Base-by-base conservation (phyloP, 2,797 vertebrate species). In the Sebastes matsubarae region DNA sequence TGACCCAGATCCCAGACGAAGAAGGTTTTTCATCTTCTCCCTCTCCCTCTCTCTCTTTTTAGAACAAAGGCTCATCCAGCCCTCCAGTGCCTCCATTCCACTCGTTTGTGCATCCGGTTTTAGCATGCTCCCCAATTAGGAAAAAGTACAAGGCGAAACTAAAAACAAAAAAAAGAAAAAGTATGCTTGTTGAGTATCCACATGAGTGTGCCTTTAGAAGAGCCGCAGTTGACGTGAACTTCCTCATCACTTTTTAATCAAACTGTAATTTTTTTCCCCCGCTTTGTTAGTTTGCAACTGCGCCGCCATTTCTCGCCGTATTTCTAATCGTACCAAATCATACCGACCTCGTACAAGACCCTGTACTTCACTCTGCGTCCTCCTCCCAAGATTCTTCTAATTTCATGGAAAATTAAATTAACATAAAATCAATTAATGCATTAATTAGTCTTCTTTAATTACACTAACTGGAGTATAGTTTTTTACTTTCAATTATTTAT, bases 371-470 rank as follows among this genome's bases (percentile, higher is more conserved):
- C 73, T 74, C 67, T 6, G 78, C 22, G 9, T 42, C 77, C 52
- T 80, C 90, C 91, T 93, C 93, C 75, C 81, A 87, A 90, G 94
- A 94, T 92, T 90, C 83, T 87, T 86, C 70, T 89, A 87, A 92
- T 94, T 93, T 94, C 87, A 93, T 82, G 89, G 91, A 88, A 95
- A 95, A 94, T 93, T 90, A 80, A 94, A 95, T 96, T 95, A 95
- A 93, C 93, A 94, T 95, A 94, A 95, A 95, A 95, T 94, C 94
- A 96, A 96, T 96, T 96, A 96, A 95, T 94, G 79, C 91, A 95
- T 94, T 94, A 95, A 96, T 96, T 96, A 95, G 93, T 88, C 80
- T 89, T 86, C 77, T 93, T 96, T 96, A 96, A 96, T 96, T 93
- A 96, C 92, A 91, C 82, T 86, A 93, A 94, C 93, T 92, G 77